phyloP scores from a whole-genome alignment of 2,888 invertebrate species.

The Ophraella communa region DNA sequence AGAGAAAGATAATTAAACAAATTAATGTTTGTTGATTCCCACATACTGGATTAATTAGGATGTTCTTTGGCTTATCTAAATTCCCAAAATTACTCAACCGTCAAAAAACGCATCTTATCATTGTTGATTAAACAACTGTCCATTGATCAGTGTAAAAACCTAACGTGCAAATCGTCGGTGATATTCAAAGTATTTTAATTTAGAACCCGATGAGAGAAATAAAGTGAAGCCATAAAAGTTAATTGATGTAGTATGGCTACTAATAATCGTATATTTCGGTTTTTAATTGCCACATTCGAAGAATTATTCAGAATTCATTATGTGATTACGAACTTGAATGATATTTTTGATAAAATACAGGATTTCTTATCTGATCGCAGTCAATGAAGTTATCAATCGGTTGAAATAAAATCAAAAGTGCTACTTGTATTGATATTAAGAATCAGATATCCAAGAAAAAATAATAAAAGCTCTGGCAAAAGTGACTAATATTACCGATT shows the following conservation, averaged over 20 bases:
- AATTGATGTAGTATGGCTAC: constrained; percentile 20
- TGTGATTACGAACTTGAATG: background rate
- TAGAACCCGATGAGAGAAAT: constrained; percentile 20
- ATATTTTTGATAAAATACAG: background rate
- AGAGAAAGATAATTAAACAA: background rate
- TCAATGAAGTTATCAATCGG: background rate
- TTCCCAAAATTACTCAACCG: constrained; percentile 5
- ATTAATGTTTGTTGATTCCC: background rate
- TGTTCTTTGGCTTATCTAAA: constrained; percentile 7
- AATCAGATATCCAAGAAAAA: too few relatives aligned
- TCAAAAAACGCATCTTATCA: background rate
- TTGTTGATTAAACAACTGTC: background rate
- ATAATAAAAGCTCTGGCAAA: too few relatives aligned
- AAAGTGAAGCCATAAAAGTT: constrained; percentile 21
- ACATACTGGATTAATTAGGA: background rate
- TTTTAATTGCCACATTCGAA: constrained; percentile 12
- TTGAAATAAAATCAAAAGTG: too few relatives aligned
- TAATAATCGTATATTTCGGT: constrained; percentile 19
- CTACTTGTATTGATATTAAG: too few relatives aligned
- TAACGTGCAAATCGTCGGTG: background rate
- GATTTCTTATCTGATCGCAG: background rate
- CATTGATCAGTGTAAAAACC: background rate
- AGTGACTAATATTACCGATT: too few relatives aligned
- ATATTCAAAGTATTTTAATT: constrained; percentile 11
- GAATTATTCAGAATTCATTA: background rate